phyloP scores from a whole-genome alignment of 64 coral and sea anemone genomes.

The Stichodactyla helianthus region DNA sequence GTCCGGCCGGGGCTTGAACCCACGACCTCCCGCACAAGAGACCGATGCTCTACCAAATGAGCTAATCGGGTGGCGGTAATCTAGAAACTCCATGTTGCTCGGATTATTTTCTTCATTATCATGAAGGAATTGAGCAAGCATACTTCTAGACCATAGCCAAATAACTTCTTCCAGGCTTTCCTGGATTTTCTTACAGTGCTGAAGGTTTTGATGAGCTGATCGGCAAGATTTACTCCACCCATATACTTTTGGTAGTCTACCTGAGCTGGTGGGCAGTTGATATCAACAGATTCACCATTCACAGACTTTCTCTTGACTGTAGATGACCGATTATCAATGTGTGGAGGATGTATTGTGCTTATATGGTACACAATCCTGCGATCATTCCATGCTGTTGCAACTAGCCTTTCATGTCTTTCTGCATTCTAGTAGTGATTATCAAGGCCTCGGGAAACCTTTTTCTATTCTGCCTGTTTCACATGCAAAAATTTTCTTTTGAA shows the following conservation, averaged over 20 bases:
- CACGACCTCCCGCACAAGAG: too few relatives aligned
- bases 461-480: slow-evolving; percentile 42
- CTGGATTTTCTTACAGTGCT: slow-evolving; percentile 38
- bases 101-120: too few relatives aligned
- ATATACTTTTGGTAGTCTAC: slow-evolving; percentile 50
- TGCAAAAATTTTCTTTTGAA: slow-evolving; percentile 20
- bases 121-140: slow-evolving; percentile 36
- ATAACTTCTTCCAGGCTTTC: slow-evolving; percentile 47
- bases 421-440: slow-evolving; percentile 34
- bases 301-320: slow-evolving; percentile 25
- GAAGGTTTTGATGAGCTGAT: slow-evolving; percentile 37
- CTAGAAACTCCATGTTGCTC: too few relatives aligned
- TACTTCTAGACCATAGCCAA: slow-evolving; percentile 57
- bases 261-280: slow-evolving; percentile 40
- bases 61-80: slow-evolving; percentile 29
- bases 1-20: too few relatives aligned
- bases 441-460: slow-evolving; percentile 42
- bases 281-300: slow-evolving; percentile 12
- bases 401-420: slow-evolving; percentile 32
- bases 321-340: slow-evolving; percentile 1
- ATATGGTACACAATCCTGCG: background rate
- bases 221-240: slow-evolving; percentile 46
- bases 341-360: slow-evolving; percentile 30
- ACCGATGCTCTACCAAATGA: too few relatives aligned
- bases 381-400: slow-evolving; percentile 27